Conservation (phyloP, 2,888 invertebrate genomes). For the Pogonocherus hispidulus region DNA sequence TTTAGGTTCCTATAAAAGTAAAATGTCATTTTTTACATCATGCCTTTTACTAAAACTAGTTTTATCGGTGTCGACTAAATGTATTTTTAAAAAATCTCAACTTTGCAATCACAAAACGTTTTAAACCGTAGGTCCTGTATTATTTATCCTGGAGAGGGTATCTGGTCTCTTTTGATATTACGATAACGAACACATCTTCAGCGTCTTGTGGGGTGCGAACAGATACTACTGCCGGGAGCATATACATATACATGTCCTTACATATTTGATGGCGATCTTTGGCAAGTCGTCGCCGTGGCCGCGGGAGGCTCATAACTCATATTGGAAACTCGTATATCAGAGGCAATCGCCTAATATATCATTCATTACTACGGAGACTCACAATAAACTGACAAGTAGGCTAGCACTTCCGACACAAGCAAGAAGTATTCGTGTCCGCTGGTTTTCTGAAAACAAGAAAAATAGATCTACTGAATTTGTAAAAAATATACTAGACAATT, state of each 20-base stretch:
- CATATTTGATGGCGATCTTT: slow-evolving; percentile 68
- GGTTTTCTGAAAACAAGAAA: too few relatives aligned
- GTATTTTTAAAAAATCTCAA: background rate
- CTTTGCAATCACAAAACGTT: slow-evolving; percentile 20
- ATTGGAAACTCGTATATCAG: slow-evolving; percentile 67
- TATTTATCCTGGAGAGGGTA: slow-evolving; percentile 24
- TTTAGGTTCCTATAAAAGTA: too few relatives aligned
- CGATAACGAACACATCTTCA: slow-evolving; percentile 27
- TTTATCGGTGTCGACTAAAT: background rate
- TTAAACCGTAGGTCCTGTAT: slow-evolving; percentile 15
- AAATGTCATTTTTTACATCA: too few relatives aligned
- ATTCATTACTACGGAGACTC: slow-evolving; percentile 57
- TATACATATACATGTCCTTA: slow-evolving; percentile 59
- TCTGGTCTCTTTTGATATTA: slow-evolving; percentile 25
- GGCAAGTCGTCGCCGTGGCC: slow-evolving; percentile 67
- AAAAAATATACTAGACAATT: too few relatives aligned
- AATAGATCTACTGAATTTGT: too few relatives aligned
- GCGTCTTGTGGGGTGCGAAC: slow-evolving; percentile 32
- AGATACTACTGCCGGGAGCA: slow-evolving; percentile 45
- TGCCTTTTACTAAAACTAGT: too few relatives aligned
- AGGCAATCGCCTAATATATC: slow-evolving; percentile 63
- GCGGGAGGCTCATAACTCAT: slow-evolving; percentile 68
- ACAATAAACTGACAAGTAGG: slow-evolving; percentile 45
- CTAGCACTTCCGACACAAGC: slow-evolving; percentile 11
- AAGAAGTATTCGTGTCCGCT: background rate